Conservation (phyloP, 2,113 vertebrate genomes). For the Rhinolophus sinicus region DNA sequence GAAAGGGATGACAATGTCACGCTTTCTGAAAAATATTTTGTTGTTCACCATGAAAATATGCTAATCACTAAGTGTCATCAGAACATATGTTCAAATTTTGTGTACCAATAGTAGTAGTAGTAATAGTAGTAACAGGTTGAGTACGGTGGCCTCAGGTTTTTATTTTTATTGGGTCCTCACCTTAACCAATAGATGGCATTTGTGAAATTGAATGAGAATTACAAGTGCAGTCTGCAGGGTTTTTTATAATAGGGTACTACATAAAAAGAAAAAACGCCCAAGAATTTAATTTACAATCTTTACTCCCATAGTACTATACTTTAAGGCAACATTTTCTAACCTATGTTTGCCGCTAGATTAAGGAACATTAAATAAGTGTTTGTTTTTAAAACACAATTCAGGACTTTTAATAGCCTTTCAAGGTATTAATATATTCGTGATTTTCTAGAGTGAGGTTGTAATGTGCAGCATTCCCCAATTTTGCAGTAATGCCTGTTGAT, state of each 20-base stretch:
- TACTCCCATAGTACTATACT: neutral
- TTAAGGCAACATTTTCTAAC: constrained; percentile 47
- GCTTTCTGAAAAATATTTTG: constrained; percentile 3
- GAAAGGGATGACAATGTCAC: neutral
- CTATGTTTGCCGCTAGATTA: neutral
- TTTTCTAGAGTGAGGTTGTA: neutral
- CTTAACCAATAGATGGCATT: neutral
- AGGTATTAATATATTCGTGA: neutral
- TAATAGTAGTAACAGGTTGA: neutral
- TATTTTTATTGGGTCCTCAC: neutral
- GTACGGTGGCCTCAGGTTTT: neutral
- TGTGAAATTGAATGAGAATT: constrained; percentile 30
- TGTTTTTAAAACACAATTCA: constrained; percentile 2
- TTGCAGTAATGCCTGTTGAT: neutral
- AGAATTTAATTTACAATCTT: neutral
- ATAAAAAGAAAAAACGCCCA: neutral
- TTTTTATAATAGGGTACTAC: neutral
- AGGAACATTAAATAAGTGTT: neutral
- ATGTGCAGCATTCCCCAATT: neutral
- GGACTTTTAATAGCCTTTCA: neutral
- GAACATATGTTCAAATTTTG: neutral
- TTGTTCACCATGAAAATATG: neutral
- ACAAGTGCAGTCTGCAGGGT: neutral
- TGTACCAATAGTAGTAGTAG: neutral
- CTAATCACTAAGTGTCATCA: neutral